phyloP scores from a whole-genome alignment of 1,140 invertebrate genomes.

The Panagrolaimus sp. region DNA sequence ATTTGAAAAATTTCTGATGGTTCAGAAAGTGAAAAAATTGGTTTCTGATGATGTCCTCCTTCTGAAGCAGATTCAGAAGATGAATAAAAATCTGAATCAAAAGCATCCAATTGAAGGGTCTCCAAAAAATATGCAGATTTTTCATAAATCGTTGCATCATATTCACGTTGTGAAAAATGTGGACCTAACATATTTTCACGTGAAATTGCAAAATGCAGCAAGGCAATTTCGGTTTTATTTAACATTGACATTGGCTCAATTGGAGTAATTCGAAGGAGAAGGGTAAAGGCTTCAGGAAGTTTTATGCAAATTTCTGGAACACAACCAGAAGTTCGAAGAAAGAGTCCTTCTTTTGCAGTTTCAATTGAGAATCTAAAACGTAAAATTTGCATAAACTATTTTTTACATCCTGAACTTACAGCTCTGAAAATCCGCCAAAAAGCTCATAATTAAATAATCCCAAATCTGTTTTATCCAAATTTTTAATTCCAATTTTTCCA shows the following conservation, averaged over 20 bases:
- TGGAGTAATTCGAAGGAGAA: background rate
- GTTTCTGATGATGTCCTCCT: too few relatives aligned
- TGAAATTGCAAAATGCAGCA: background rate
- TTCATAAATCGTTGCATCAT: background rate
- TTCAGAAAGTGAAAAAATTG: background rate
- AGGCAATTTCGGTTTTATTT: background rate
- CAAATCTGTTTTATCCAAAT: conserved; percentile 13
- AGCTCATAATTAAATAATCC: background rate
- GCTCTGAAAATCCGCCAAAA: conserved; percentile 8
- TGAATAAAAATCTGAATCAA: background rate
- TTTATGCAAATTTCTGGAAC: background rate
- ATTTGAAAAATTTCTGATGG: conserved; percentile 9
- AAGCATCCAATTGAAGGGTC: background rate
- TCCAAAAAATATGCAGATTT: background rate
- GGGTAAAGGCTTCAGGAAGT: background rate
- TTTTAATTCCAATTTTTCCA: conserved; percentile 6
- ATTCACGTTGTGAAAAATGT: background rate
- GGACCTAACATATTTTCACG: background rate
- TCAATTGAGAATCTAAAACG: background rate
- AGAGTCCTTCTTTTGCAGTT: conserved; percentile 9
- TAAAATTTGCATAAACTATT: background rate
- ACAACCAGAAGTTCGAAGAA: conserved; percentile 8
- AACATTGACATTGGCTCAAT: background rate
- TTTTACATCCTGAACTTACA: background rate
- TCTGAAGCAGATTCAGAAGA: too few relatives aligned